Evolutionary conservation across 1,140 invertebrate species (phyloP).

Genomic region (Maniola jurtina): DNA sequence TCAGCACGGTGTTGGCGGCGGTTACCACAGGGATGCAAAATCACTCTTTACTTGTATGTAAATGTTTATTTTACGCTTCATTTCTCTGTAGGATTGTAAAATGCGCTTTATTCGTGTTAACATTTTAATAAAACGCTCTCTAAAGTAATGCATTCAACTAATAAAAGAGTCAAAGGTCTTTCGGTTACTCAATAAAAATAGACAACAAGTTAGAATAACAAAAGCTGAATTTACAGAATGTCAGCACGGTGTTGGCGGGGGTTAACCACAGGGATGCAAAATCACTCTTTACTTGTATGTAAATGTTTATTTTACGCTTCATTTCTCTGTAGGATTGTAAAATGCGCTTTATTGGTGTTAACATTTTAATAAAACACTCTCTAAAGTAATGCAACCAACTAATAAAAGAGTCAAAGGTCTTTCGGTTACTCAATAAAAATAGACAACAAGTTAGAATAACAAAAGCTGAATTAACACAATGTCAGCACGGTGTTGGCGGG

Average conservation of each 20-base stretch:
- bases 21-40: constrained; percentile 26
- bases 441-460: constrained; percentile 5
- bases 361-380: no score
- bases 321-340: not conserved
- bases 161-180: no score
- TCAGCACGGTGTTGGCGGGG: no score
- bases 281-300: constrained; percentile 32
- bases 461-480: constrained; percentile 20
- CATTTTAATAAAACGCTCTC: no score
- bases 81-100: not conserved
- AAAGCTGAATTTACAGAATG: not conserved
- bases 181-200: no score
- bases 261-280: constrained; percentile 10
- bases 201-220: no score
- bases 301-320: not conserved
- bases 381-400: no score
- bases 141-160: no score
- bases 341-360: not conserved
- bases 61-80: not conserved
- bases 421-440: no score
- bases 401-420: no score
- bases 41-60: constrained; percentile 31
- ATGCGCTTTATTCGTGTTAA: no score
- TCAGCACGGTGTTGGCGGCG: constrained; percentile 26
- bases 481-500: constrained; percentile 27